Percentiles rank a stretch among this genome's conserved stretches.
phyloP scores from a whole-genome alignment of 2,888 invertebrate genomes.

The Ceraclea dissimilis region DNA sequence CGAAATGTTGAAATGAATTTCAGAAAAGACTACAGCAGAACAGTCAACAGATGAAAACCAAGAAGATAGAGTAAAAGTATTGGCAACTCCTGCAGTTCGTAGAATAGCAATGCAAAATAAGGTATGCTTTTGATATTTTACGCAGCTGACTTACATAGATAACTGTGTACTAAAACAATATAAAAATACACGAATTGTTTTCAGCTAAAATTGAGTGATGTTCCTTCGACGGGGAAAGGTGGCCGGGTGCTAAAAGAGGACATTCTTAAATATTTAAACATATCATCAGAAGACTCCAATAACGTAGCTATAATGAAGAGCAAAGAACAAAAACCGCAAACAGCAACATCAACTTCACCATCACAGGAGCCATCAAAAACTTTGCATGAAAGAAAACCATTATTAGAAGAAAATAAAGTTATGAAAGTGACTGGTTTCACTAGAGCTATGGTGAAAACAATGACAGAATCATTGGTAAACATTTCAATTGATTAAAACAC shows the following conservation, averaged over 20 bases:
- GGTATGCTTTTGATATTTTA: no score
- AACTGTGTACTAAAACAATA: no score
- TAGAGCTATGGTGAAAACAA: slow-evolving; percentile 92
- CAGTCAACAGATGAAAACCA: neutral
- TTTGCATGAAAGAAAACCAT: slow-evolving; percentile 29
- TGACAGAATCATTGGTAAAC: slow-evolving; percentile 81
- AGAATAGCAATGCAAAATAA: slow-evolving; percentile 86
- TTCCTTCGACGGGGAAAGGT: slow-evolving; percentile 75
- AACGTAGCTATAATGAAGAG: slow-evolving; percentile 31
- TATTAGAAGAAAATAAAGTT: slow-evolving; percentile 41
- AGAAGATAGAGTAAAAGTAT: slow-evolving; percentile 34
- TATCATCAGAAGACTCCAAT: slow-evolving; percentile 48
- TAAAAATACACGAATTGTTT: slow-evolving; percentile 27
- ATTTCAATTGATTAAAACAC: slow-evolving; percentile 27
- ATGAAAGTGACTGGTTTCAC: slow-evolving; percentile 73
- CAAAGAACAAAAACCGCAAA: slow-evolving; percentile 26
- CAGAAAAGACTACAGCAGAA: no score
- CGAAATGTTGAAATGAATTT: no score
- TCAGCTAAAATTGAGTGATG: slow-evolving; percentile 59
- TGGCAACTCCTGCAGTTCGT: slow-evolving; percentile 92
- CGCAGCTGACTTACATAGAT: no score
- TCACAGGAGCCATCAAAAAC: slow-evolving; percentile 17
- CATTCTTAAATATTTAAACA: slow-evolving; percentile 62
- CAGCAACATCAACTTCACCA: slow-evolving; percentile 16
- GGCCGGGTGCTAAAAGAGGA: slow-evolving; percentile 95